Evolutionary conservation across 2,113 vertebrate genomes (phyloP).

Genomic region (Pedionomus torquatus): DNA sequence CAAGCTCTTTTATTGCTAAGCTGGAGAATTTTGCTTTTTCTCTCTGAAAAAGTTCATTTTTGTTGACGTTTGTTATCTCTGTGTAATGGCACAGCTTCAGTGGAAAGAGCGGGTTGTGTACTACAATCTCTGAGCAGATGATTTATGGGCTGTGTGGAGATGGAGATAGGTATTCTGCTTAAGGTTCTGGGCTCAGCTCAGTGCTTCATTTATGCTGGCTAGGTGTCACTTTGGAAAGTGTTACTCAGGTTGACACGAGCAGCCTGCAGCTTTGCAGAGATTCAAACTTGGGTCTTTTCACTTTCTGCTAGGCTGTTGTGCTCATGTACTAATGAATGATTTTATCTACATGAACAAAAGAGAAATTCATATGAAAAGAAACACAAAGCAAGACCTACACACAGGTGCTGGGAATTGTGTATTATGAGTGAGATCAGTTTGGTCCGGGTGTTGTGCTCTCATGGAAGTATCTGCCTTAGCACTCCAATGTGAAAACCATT

Average conservation of each 20-base stretch:
- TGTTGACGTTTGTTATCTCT: background rate
- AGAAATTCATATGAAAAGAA: background rate
- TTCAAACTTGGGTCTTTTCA: background rate
- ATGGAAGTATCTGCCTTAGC: background rate
- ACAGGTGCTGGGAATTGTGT: background rate
- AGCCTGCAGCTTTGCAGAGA: background rate
- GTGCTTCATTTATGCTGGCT: background rate
- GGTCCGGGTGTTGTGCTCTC: fast-evolving
- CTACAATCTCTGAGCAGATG: background rate
- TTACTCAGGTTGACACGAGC: background rate
- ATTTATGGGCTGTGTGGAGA: background rate
- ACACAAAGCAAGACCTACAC: background rate
- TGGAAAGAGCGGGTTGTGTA: background rate
- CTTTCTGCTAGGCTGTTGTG: background rate
- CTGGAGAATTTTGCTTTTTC: background rate
- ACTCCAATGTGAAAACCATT: background rate
- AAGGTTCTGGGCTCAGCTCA: background rate
- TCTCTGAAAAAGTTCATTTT: background rate
- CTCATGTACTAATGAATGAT: fast-evolving
- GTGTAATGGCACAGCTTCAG: background rate
- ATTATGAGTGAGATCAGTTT: background rate
- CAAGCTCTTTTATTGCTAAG: background rate
- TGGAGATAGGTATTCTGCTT: background rate
- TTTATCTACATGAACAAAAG: background rate
- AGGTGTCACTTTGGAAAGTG: background rate